These are phyloP conservation scores for Myiozetetes cayanensis DNA, from an alignment of 2,113 vertebrate genomes.

Conservation along the genomic window DNA sequence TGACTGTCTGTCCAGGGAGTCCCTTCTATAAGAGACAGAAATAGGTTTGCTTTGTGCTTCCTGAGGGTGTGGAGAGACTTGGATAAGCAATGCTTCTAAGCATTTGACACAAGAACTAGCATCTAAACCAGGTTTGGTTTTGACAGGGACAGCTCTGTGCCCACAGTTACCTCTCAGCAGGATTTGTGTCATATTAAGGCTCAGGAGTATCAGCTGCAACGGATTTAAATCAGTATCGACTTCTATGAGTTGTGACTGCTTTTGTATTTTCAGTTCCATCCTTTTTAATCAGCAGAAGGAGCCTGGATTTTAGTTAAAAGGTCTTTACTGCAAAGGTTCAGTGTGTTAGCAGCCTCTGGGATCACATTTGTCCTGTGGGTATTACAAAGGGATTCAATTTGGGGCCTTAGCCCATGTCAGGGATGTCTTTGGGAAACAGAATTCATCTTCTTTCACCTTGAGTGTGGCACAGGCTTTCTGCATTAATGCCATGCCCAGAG, in stretches of 20 bases:
- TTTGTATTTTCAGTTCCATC: neutral
- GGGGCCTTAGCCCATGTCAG: neutral
- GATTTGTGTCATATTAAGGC: neutral
- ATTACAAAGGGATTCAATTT: neutral
- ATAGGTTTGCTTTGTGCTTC: neutral
- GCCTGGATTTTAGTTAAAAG: neutral
- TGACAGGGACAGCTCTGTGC: neutral
- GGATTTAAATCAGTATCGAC: neutral
- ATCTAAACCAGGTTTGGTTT: neutral
- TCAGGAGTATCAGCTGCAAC: neutral
- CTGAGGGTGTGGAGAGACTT: neutral
- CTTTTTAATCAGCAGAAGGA: neutral
- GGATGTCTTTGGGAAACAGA: neutral
- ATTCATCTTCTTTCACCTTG: neutral
- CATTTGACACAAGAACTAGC: neutral
- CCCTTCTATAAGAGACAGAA: neutral
- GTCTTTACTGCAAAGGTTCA: neutral
- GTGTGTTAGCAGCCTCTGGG: neutral
- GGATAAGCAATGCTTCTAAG: neutral
- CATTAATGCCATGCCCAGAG: neutral
- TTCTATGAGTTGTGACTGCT: neutral
- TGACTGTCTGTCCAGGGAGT: neutral
- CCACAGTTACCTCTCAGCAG: neutral
- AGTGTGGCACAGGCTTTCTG: neutral
- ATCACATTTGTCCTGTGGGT: neutral